Evolutionary conservation across 1,140 invertebrate genomes (phyloP), one percentile per base, ranked within the genome.

Genomic region (Andricus grossulariae): DNA sequence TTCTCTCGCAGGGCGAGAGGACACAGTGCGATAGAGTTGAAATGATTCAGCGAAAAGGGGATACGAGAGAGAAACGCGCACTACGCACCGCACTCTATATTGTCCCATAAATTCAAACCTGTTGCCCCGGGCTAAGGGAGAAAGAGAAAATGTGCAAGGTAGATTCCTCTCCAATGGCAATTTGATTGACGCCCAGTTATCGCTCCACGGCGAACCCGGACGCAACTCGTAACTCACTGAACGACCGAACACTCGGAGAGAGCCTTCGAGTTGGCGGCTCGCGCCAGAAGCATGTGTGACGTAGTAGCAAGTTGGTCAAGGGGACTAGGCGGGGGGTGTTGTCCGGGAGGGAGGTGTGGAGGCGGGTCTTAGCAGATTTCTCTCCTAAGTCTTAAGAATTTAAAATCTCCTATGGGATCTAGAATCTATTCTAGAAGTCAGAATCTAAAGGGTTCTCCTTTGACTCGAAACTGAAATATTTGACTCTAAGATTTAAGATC

Each of bases 81-180:
- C 88, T 87, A 89, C 87, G 86, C 88, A 88, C 84, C 85, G 82
- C 85, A 90, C 89, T 90, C 88, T 90, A 88, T 90, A 91, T 91
- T 90, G 89, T 91, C 90, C 90, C 90, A 91, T 91, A 91, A 91
- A 91, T 91, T 91, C 87, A 91, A 91, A 92, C 90, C 90, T 92
- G 90, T 92, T 92, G 90, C 90, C 88, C 83, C 39, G 82, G 83
- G 81, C 78, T 75, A 74, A 72, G 79, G 76, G 81, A 84, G 85
- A 82, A 82, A 76, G 32, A 55, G 83, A 77, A 50, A 50, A 45
- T n/a, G 49, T 71, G 71, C 66, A 72, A 80, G 75, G 78, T 71
- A 55, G 71, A 80, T 84, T 86, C 80, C 83, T 82, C 80, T 78
- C 80, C 77, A 83, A 83, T 86, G 80, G 80, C 81, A 76, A 82